Evolutionary conservation across 2,113 vertebrate species (phyloP), one percentile per base, ranked within the genome.

Genomic region (Chelonoidis abingdonii): DNA sequence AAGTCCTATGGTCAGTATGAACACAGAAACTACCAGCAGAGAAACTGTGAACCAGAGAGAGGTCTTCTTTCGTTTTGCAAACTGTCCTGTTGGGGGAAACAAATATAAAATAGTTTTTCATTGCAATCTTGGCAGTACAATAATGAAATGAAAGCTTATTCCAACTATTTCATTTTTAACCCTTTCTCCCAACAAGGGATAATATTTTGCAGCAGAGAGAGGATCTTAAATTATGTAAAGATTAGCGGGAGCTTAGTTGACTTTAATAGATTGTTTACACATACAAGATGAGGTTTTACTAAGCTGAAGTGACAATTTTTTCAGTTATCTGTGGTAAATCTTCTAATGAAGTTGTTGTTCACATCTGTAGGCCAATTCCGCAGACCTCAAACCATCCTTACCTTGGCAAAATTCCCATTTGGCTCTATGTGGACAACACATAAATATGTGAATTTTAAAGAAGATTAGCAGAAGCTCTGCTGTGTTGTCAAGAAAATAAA

Each of bases 1-100:
- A 50, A 99, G 98, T 38, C 99, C 99, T 69, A 99, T 90, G 31
- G 98, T 98, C 95, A 99, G 97, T 65, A 99, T 98, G 95, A 99
- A 97, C 92, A 98, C 8, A 24, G 99, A 98, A 93, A 99, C 98
- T 21, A 95, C 92, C 86, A 99, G 98, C 86, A 99, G 98, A 14
- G 98, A 96, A 0, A 98, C 92, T 1, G 99, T 99, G 79, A 99
- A 98, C 98, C 99, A 99, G 85, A 99, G 98, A 0, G 99, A 99
- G 2, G 98, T 98, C 94, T 93, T 99, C 97, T 98, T 98, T 59
- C 99, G 98, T 91, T 98, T 99, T 9, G 65, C 69, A 93, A 99
- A 99, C 49, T 98, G 98, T 82, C 94, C 99, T 99, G 97, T 53
- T 12, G 1, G 12, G 2, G 2, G 0, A 84, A 75, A 1, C 2